These are phyloP conservation scores for Cotesia vestalis DNA, from an alignment of 1,140 invertebrate species.

Conservation along the genomic window DNA sequence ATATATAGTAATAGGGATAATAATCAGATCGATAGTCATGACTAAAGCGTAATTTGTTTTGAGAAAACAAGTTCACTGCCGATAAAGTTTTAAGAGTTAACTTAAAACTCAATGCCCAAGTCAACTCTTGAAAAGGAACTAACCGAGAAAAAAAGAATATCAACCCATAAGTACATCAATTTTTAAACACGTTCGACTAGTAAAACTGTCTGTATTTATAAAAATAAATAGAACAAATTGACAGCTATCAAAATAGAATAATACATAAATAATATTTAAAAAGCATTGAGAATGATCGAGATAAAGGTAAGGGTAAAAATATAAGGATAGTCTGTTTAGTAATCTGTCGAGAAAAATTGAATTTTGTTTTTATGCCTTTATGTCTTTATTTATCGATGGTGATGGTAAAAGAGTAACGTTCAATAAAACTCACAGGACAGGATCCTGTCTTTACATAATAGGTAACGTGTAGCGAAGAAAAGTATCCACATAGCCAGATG, in stretches of 20 bases:
- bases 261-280: constrained; percentile 3
- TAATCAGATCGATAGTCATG: too few species aligned
- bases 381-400: not conserved
- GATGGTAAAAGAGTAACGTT: not conserved
- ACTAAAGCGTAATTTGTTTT: constrained; percentile 47
- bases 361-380: constrained; percentile 6
- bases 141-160: not conserved
- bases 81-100: constrained; percentile 50
- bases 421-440: constrained; percentile 3
- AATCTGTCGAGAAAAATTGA: constrained; percentile 26
- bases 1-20: too few species aligned
- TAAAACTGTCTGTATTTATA: not conserved
- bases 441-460: constrained; percentile 11
- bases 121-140: constrained; percentile 35
- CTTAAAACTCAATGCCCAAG: constrained; percentile 40
- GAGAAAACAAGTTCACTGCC: constrained; percentile 46
- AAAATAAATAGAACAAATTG: not conserved
- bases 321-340: not conserved
- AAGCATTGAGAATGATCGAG: not conserved
- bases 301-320: too few species aligned
- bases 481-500: not conserved
- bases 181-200: not conserved
- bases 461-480: not conserved
- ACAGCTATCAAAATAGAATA: not conserved
- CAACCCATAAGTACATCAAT: not conserved